Evolutionary conservation across 2,888 invertebrate genomes (phyloP).

Genomic region (Boloria euphrosyne): DNA sequence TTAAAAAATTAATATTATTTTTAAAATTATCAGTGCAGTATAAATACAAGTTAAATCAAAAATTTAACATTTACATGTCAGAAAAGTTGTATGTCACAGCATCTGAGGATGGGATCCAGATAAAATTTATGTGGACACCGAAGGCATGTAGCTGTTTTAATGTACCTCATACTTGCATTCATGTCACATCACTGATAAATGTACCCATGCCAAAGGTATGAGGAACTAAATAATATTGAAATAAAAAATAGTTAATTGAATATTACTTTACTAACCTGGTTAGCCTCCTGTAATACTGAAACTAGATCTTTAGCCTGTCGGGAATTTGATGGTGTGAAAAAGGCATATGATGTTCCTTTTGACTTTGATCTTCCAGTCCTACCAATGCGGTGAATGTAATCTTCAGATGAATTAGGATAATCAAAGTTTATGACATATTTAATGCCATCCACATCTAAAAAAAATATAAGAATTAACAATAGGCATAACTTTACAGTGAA

Average conservation of each 20-base stretch:
- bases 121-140: slow-evolving; percentile 87
- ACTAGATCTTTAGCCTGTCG: slow-evolving; percentile 95
- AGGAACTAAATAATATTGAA: slow-evolving; percentile 62
- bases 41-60: neutral
- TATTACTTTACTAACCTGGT: slow-evolving; percentile 83
- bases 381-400: slow-evolving; percentile 97
- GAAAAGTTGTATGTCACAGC: slow-evolving; percentile 74
- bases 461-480: slow-evolving; percentile 13
- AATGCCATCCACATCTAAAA: slow-evolving; percentile 96
- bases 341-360: slow-evolving; percentile 96
- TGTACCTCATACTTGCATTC: slow-evolving; percentile 90
- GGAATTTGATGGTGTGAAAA: slow-evolving; percentile 94
- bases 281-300: slow-evolving; percentile 94
- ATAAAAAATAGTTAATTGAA: neutral
- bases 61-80: neutral
- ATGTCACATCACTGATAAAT: slow-evolving; percentile 85
- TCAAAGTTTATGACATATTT: slow-evolving; percentile 98
- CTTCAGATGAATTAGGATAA: slow-evolving; percentile 97
- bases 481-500: neutral
- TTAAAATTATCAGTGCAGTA: neutral
- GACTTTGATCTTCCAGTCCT: slow-evolving; percentile 94
- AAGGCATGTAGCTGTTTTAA: slow-evolving; percentile 87
- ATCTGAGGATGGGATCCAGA: slow-evolving; percentile 90
- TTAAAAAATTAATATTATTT: neutral
- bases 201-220: slow-evolving; percentile 90